Evolutionary conservation across 2,113 vertebrate species (phyloP).

Genomic region (Tyrannus savana): DNA sequence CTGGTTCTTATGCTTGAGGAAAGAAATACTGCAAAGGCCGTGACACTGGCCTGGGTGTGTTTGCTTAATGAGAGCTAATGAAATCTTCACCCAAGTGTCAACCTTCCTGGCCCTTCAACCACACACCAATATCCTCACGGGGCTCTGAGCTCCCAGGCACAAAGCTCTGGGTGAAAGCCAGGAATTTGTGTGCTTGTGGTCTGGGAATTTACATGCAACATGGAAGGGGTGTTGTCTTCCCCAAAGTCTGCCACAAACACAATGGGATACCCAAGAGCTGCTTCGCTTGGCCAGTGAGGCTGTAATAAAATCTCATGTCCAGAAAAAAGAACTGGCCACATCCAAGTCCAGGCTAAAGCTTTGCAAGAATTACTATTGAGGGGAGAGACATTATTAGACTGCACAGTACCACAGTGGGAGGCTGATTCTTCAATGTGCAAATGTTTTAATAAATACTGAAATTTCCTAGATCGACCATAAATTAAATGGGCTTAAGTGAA

Average conservation of each 20-base stretch:
- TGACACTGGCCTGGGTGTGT: neutral
- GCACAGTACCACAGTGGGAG: neutral
- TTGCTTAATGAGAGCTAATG: neutral
- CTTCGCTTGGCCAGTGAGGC: neutral
- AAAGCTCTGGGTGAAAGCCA: neutral
- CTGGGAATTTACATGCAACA: neutral
- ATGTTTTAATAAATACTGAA: neutral
- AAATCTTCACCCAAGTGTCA: neutral
- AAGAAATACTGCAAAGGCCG: neutral
- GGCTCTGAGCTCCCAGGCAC: neutral
- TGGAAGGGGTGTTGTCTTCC: neutral
- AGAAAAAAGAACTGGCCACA: neutral
- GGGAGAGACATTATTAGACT: neutral
- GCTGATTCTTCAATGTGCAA: neutral
- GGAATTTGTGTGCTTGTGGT: neutral
- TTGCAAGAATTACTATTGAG: neutral
- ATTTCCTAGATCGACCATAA: neutral
- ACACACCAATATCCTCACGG: neutral
- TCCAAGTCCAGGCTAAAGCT: neutral
- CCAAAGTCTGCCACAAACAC: neutral
- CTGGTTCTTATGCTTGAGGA: neutral
- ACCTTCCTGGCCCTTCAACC: neutral
- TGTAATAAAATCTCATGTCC: neutral
- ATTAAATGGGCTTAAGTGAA: neutral
- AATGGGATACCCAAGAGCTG: neutral